Conservation (phyloP, 2,888 invertebrate species). For the Sminthurides aquaticus region DNA sequence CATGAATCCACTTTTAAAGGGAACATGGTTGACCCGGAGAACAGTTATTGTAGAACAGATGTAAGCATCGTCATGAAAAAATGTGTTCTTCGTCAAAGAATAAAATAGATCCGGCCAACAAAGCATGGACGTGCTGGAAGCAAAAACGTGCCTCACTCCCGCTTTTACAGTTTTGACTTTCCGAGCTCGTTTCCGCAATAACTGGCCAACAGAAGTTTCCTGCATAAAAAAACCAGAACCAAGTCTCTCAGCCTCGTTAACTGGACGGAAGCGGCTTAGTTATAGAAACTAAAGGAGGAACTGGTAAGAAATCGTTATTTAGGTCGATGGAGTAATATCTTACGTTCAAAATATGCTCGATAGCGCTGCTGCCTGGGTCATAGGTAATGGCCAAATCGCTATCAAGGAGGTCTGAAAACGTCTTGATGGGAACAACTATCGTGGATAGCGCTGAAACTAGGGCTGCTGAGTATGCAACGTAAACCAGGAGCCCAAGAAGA, state of each 20-base stretch:
- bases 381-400: slow-evolving; percentile 4
- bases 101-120: slow-evolving; percentile 13
- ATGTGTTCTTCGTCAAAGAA: background rate
- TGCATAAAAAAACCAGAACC: too few relatives aligned
- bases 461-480: slow-evolving; percentile 19
- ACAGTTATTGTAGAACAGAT: slow-evolving; percentile 4
- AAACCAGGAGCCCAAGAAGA: slow-evolving; percentile 10
- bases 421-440: slow-evolving; percentile 10
- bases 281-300: background rate
- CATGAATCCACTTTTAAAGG: slow-evolving; percentile 9
- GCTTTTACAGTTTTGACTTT: background rate
- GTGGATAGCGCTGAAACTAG: slow-evolving; percentile 11
- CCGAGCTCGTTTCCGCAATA: background rate
- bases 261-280: background rate
- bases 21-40: slow-evolving; percentile 12
- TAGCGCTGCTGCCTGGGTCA: slow-evolving; percentile 6
- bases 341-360: background rate
- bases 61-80: slow-evolving; percentile 1
- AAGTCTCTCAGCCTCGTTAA: too few relatives aligned
- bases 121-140: background rate
- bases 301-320: too few relatives aligned
- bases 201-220: too few relatives aligned
- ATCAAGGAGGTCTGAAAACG: slow-evolving; percentile 6
- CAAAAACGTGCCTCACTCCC: slow-evolving; percentile 6
- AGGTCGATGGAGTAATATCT: too few relatives aligned